Base-by-base conservation (phyloP, 1,140 invertebrate species). In the Apocrypta bakeri region DNA sequence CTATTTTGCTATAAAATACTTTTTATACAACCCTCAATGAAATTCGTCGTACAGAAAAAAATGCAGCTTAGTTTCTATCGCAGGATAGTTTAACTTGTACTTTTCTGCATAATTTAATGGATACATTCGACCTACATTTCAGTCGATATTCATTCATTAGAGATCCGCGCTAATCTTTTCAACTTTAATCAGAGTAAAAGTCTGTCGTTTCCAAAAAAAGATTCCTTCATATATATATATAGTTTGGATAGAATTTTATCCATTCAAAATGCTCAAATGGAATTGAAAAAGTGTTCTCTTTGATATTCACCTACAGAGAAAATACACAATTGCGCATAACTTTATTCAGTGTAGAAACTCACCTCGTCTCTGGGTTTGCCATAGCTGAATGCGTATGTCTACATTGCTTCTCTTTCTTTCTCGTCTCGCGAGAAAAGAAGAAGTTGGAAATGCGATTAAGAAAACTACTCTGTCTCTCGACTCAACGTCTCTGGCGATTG, bases 131-230 rank as follows among this genome's bases (percentile, higher is more conserved):
- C 64, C 64, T 27, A 29, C 64, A 66, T 66, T 66, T 66, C n/a
- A 56, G 48, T 24, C 27, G 12, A 29, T 66, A 27, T 27, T 21
- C 12, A 31, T 69, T 69, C 33, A 69, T 69, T 69, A 69, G 21
- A 33, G 14, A 21, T 33, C 17, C 31, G 27, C 17, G 17, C 31
- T 31, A 69, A 69, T 69, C 29, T 12, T 7, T 29, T 14, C 25
- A 31, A 33, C 31, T 69, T 69, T 69, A 33, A 69, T 69, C 68
- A 69, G 31, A 69, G 31, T 69, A 33, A 69, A 69, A 33, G 68
- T 69, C 68, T 21, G 11, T 31, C 29, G 25, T 17, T 31, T 69
- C 14, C 0, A 14, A 69, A 21, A 69, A 56, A 56, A n/a, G 17
- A 56, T n/a, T 21, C 21, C n/a, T n/a, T n/a, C n/a, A n/a, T n/a